Evolutionary conservation across 2,797 vertebrate genomes (phyloP).

Genomic region (Anableps anableps): DNA sequence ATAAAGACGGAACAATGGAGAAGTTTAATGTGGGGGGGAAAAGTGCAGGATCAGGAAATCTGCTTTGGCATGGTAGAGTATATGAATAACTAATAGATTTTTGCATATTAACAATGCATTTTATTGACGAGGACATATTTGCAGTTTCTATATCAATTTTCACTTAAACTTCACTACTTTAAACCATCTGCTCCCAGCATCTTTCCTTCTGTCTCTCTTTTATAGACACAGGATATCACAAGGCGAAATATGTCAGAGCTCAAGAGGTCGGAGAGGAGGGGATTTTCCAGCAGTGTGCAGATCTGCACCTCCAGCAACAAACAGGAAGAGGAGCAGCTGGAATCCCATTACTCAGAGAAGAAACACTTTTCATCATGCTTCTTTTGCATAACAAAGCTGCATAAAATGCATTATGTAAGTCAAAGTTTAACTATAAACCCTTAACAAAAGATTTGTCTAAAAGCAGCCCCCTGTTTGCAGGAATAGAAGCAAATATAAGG

Average conservation of each 20-base stretch:
- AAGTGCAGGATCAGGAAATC: conserved; percentile 54
- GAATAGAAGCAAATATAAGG: conserved; percentile 36
- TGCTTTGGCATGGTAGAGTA: conserved; percentile 29
- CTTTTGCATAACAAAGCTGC: conserved; percentile 79
- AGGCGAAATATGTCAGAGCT: conserved; percentile 64
- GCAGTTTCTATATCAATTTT: conserved; percentile 6
- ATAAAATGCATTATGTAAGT: conserved; percentile 73
- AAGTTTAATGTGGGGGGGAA: conserved; percentile 43
- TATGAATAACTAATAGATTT: conserved; percentile 59
- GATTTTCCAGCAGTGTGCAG: conserved; percentile 63
- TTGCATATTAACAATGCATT: conserved; percentile 24
- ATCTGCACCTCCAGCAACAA: conserved; percentile 63
- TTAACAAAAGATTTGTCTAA: conserved; percentile 37
- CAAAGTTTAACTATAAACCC: conserved; percentile 59
- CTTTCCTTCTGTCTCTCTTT: conserved; percentile 30
- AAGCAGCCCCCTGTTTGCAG: conserved; percentile 44
- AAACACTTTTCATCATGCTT: conserved; percentile 76
- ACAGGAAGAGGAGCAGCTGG: conserved; percentile 66
- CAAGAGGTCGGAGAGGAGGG: conserved; percentile 62
- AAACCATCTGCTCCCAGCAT: conserved; percentile 7
- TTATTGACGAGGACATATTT: conserved; percentile 12
- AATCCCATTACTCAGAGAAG: conserved; percentile 75
- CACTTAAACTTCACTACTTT: not conserved
- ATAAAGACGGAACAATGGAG: conserved; percentile 44
- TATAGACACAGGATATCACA: conserved; percentile 60